Percentiles rank a stretch among this genome's conserved stretches.
phyloP scores from a whole-genome alignment of 2,888 invertebrate genomes.

The Phalera bucephala region DNA sequence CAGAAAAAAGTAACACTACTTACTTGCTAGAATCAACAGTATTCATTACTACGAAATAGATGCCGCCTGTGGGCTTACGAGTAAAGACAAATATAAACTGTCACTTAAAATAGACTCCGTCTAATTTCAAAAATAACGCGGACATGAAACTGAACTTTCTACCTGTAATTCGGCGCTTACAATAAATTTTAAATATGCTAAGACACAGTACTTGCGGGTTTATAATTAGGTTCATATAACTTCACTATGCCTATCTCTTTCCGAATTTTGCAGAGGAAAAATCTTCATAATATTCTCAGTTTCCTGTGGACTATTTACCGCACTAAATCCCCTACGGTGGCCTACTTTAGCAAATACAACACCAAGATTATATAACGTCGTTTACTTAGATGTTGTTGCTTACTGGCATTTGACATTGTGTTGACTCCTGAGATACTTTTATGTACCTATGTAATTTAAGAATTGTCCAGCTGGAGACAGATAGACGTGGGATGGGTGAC shows the following conservation, averaged over 20 bases:
- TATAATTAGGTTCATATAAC: no score
- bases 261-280: no score
- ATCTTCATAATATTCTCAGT: no score
- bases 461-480: slow-evolving; percentile 1
- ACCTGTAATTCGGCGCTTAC: neutral
- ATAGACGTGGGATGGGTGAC: neutral
- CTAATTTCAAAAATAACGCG: slow-evolving; percentile 14
- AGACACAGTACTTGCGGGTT: no score
- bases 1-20: no score
- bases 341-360: no score
- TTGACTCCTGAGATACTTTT: neutral
- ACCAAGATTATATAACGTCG: neutral
- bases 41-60: no score
- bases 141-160: slow-evolving; percentile 6
- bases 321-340: no score
- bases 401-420: slow-evolving; percentile 1
- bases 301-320: no score
- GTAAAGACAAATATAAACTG: slow-evolving; percentile 25
- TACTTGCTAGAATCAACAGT: no score
- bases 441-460: neutral
- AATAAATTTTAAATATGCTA: no score
- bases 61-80: slow-evolving; percentile 6
- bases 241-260: no score
- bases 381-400: neutral
- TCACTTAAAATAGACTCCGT: slow-evolving; percentile 17